Conservation (phyloP, 2,888 invertebrate species). For the Amblyteles armatorius region DNA sequence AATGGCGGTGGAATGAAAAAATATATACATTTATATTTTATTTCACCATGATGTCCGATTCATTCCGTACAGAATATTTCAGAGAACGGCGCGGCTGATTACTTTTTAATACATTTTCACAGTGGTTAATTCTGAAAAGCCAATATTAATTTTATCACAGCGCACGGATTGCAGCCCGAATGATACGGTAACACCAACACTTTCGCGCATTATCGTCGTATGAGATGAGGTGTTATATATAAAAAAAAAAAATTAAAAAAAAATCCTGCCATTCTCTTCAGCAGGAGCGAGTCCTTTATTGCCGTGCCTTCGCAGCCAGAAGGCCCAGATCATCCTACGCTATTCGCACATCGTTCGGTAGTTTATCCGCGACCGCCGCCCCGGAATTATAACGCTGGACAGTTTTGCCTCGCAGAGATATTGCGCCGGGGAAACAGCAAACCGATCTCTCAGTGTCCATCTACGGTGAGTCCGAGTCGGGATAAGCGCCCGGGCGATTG, state of each 20-base stretch:
- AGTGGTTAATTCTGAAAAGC: background rate
- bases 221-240: too few species aligned
- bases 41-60: background rate
- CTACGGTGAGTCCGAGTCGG: constrained; percentile 28
- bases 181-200: background rate
- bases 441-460: constrained; percentile 15
- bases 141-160: background rate
- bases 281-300: background rate
- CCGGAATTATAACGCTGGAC: background rate
- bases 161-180: background rate
- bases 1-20: background rate
- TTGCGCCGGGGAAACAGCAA: constrained; percentile 24
- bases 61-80: background rate
- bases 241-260: background rate
- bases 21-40: background rate
- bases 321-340: constrained; percentile 24
- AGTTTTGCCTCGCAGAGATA: constrained; percentile 9
- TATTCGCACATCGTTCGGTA: constrained; percentile 15
- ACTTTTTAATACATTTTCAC: background rate
- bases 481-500: constrained; percentile 40
- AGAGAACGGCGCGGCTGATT: background rate
- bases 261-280: constrained; percentile 10
- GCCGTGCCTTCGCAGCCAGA: background rate
- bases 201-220: background rate
- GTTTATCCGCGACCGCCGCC: constrained; percentile 12